phyloP scores from a whole-genome alignment of 2,797 vertebrate species.

The Coregonus suidteri region DNA sequence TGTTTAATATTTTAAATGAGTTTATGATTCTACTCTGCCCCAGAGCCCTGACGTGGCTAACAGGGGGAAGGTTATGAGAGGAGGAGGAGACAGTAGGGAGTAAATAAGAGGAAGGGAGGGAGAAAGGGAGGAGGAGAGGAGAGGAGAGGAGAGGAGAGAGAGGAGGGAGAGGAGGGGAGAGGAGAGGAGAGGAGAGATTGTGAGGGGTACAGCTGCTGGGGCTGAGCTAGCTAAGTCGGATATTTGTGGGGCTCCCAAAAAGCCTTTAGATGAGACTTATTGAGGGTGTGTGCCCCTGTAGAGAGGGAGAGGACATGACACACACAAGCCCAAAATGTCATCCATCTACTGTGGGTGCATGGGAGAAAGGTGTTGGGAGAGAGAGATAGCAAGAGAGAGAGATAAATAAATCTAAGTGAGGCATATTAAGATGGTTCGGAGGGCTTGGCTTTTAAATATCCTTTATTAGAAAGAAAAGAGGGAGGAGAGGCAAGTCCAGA shows the following conservation, averaged over 20 bases:
- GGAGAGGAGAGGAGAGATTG: slow-evolving; percentile 12
- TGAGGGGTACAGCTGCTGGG: slow-evolving; percentile 29
- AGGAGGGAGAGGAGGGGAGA: not conserved
- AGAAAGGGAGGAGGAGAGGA: not conserved
- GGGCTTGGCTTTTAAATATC: too few relatives aligned
- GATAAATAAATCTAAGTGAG: too few relatives aligned
- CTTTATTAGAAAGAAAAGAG: too few relatives aligned
- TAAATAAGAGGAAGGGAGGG: too few relatives aligned
- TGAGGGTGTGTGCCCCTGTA: too few relatives aligned
- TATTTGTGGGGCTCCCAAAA: not conserved
- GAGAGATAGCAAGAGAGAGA: slow-evolving; percentile 14
- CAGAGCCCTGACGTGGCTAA: slow-evolving; percentile 63
- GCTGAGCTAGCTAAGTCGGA: too few relatives aligned
- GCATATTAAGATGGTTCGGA: too few relatives aligned
- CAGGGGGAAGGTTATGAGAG: not conserved
- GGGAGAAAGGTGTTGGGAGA: slow-evolving; percentile 14
- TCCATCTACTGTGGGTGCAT: not conserved
- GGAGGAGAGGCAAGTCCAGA: slow-evolving; percentile 55
- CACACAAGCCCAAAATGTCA: not conserved
- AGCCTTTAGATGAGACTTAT: not conserved
- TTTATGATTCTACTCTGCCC: slow-evolving; percentile 73
- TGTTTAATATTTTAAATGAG: slow-evolving; percentile 86
- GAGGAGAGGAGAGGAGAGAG: not conserved
- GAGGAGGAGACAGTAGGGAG: too few relatives aligned
- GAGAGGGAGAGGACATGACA: not conserved